A percentile compares a stretch with the other conserved stretches of the same genome.
phyloP scores from a whole-genome alignment of 2,888 invertebrate species.

The Notocelia uddmanniana region DNA sequence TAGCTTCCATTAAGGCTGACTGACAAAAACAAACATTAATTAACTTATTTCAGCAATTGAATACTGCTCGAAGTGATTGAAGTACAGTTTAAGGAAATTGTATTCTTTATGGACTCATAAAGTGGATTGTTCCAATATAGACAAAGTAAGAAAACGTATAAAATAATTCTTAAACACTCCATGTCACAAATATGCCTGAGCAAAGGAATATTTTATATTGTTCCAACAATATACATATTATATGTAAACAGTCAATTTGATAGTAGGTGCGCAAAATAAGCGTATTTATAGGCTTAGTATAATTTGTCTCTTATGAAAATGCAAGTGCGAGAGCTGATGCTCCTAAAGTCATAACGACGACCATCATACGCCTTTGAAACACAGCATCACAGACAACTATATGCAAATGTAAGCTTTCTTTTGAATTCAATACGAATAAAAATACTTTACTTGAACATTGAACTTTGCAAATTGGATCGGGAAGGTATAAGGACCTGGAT shows the following conservation, averaged over 20 bases:
- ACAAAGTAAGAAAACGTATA: neutral
- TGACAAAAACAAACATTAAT: neutral
- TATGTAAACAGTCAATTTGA: neutral
- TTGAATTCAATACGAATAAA: slow-evolving; percentile 17
- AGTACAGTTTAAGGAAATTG: neutral
- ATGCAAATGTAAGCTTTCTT: slow-evolving; percentile 30
- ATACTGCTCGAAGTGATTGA: neutral
- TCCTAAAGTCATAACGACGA: neutral
- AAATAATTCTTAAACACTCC: neutral
- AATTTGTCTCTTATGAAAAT: neutral
- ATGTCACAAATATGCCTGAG: neutral
- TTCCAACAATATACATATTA: too few species aligned
- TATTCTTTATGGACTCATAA: too few species aligned
- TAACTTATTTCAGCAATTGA: neutral
- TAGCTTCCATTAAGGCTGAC: neutral
- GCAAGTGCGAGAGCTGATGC: neutral
- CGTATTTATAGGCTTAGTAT: neutral
- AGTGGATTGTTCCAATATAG: neutral
- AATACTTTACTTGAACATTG: slow-evolving; percentile 14
- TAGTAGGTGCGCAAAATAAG: neutral
- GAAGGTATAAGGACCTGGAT: slow-evolving; percentile 30
- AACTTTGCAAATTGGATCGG: slow-evolving; percentile 33
- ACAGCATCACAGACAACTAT: neutral
- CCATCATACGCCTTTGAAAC: slow-evolving; percentile 8
- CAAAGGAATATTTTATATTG: neutral